Evolutionary conservation across 2,888 invertebrate genomes (phyloP).

Genomic region (Thereva nobilitata): DNA sequence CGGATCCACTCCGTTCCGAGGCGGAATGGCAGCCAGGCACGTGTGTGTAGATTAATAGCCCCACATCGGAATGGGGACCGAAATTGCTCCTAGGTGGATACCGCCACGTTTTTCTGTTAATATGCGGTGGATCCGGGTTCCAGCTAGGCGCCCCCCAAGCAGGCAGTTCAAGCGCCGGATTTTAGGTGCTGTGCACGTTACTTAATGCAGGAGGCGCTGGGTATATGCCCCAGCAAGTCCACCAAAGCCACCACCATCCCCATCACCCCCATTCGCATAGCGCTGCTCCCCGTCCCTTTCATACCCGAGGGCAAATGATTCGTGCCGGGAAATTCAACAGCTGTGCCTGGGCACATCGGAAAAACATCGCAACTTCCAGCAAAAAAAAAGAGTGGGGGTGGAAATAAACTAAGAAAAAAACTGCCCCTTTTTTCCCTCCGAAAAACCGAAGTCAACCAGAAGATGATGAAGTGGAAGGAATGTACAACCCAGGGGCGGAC

Average conservation of each 20-base stretch:
- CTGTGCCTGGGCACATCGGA: slow-evolving; percentile 8
- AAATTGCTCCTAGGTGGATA: background rate
- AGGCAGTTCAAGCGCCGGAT: no score
- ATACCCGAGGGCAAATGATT: slow-evolving; percentile 20
- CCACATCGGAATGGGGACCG: background rate
- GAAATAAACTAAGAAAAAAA: slow-evolving; percentile 11
- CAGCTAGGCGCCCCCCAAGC: no score
- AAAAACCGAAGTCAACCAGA: slow-evolving; percentile 15
- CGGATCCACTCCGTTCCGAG: background rate
- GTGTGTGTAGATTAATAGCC: background rate
- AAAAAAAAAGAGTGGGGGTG: no score
- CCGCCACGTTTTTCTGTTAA: background rate
- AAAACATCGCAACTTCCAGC: slow-evolving; percentile 16
- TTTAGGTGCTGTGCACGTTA: no score
- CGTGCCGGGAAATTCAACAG: slow-evolving; percentile 30
- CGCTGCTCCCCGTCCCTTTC: background rate
- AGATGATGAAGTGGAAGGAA: slow-evolving; percentile 24
- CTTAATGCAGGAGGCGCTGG: no score
- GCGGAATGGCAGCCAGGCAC: slow-evolving; percentile 3
- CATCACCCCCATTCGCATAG: no score
- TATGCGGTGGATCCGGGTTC: no score
- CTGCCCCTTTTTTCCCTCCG: slow-evolving; percentile 7
- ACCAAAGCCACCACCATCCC: no score
- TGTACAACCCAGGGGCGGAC: background rate
- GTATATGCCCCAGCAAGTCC: no score